Evolutionary conservation across 1,140 invertebrate genomes (phyloP).

Genomic region (Trichoplusia ni): DNA sequence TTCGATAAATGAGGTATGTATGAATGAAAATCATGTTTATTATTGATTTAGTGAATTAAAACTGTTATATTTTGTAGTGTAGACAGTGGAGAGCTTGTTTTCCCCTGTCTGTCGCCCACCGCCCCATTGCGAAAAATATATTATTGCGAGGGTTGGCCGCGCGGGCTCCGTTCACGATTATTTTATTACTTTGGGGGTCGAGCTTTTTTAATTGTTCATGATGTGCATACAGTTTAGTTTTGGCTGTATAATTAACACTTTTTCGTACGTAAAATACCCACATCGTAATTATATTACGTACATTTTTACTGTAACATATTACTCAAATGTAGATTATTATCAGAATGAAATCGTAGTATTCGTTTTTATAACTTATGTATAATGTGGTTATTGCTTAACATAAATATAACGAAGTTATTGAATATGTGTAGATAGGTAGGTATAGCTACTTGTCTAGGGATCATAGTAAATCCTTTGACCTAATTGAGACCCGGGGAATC

Average conservation of each 20-base stretch:
- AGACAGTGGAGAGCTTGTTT: conserved; percentile 33
- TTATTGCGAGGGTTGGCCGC: conserved; percentile 62
- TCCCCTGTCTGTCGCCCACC: conserved; percentile 52
- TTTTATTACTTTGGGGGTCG: conserved; percentile 57
- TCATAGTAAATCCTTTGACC: too few relatives aligned
- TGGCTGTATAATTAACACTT: not conserved
- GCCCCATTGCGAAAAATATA: conserved; percentile 63
- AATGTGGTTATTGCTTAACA: too few relatives aligned
- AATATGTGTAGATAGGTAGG: too few relatives aligned
- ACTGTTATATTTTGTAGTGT: conserved; percentile 32
- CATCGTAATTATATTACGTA: too few relatives aligned
- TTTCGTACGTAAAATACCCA: too few relatives aligned
- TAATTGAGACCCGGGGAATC: too few relatives aligned
- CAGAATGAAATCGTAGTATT: too few relatives aligned
- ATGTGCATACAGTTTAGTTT: not conserved
- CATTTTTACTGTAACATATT: too few relatives aligned
- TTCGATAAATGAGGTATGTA: conserved; percentile 60
- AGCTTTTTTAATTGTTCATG: conserved; percentile 33
- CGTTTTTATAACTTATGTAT: too few relatives aligned
- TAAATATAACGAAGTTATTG: too few relatives aligned
- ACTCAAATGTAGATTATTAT: too few relatives aligned
- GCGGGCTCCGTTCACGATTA: conserved; percentile 42
- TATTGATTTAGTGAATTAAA: conserved; percentile 14
- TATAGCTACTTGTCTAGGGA: too few relatives aligned
- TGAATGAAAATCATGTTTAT: conserved; percentile 56